Conservation (phyloP, 2,797 vertebrate species). For the Anguilla marmorata region DNA sequence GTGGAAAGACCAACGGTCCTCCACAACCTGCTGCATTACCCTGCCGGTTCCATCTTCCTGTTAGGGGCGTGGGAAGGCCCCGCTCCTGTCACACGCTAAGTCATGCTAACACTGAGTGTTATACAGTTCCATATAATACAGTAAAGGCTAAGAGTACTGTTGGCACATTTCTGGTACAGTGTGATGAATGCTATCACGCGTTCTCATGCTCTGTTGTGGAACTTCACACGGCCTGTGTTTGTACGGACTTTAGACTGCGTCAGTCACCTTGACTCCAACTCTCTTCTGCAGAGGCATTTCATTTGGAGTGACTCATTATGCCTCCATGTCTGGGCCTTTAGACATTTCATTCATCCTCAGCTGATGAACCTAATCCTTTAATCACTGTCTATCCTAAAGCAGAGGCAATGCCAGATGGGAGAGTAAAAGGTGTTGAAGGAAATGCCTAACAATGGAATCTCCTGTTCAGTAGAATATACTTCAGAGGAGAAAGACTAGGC, state of each 20-base stretch:
- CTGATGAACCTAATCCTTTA: constrained; percentile 7
- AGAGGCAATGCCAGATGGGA: background rate
- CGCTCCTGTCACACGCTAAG: background rate
- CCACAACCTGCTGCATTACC: background rate
- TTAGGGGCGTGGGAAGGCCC: background rate
- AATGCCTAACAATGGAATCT: background rate
- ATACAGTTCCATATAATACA: background rate
- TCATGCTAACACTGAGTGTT: background rate
- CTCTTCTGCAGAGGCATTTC: background rate
- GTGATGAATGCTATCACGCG: background rate
- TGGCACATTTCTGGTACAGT: background rate
- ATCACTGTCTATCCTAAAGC: constrained; percentile 12
- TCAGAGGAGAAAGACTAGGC: background rate
- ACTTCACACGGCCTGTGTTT: background rate
- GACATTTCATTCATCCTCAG: background rate
- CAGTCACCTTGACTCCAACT: background rate
- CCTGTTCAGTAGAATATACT: background rate
- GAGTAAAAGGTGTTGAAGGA: background rate
- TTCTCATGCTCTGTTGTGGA: background rate
- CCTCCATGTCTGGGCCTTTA: background rate
- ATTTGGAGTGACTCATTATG: background rate
- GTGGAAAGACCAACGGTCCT: background rate
- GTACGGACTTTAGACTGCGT: background rate
- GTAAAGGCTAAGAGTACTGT: background rate
- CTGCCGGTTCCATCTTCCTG: background rate